Percentiles rank a stretch among this genome's conserved stretches.
phyloP scores from a whole-genome alignment of 2,113 vertebrate species.

The Gallinago jamesoni region DNA sequence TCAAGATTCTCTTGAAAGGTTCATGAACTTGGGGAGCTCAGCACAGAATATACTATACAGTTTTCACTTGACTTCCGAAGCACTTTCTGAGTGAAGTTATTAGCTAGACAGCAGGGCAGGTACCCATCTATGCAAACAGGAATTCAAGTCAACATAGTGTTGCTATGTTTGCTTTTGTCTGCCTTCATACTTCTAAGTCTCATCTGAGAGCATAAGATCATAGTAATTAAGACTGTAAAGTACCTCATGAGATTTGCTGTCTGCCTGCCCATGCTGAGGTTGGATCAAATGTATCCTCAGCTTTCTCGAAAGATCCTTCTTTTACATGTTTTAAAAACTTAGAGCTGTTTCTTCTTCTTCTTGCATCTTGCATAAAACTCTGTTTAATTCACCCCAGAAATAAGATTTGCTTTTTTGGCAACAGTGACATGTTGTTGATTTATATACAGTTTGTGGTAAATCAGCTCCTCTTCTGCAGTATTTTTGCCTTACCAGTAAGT shows the following conservation, averaged over 20 bases:
- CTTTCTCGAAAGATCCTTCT: background rate
- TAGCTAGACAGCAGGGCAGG: background rate
- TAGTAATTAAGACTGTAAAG: background rate
- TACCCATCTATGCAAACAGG: background rate
- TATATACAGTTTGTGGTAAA: background rate
- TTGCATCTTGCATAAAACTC: background rate
- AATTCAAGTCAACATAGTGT: background rate
- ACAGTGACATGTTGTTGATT: background rate
- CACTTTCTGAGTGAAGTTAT: background rate
- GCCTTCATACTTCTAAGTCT: background rate
- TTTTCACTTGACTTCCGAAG: background rate
- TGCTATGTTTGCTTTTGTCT: background rate
- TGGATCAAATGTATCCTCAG: background rate
- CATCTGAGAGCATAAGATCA: background rate
- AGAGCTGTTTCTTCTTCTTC: background rate
- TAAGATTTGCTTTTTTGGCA: background rate
- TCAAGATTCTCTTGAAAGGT: background rate
- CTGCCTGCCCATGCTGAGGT: background rate
- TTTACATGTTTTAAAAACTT: background rate
- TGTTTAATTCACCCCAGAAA: background rate
- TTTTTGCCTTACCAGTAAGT: background rate
- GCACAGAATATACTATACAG: background rate
- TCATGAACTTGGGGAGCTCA: background rate
- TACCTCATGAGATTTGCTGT: background rate
- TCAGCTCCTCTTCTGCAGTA: background rate